Conservation (phyloP, 2,888 invertebrate genomes). For the Physocephala rufipes region DNA sequence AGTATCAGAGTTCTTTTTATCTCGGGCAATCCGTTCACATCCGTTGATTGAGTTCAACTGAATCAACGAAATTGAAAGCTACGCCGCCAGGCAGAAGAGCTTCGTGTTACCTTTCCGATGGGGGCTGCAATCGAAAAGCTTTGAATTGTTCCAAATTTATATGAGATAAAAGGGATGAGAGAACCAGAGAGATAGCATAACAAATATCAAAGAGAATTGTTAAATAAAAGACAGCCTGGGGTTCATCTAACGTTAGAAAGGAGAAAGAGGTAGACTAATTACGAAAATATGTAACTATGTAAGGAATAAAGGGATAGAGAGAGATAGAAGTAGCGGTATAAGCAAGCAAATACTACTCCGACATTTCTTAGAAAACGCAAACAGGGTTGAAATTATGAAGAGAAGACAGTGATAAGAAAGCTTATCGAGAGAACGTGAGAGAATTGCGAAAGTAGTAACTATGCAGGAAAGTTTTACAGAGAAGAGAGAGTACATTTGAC, state of each 20-base stretch:
- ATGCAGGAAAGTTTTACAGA: no score
- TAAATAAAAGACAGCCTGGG: not conserved
- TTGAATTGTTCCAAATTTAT: not conserved
- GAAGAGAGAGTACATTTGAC: no score
- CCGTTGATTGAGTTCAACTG: slow-evolving; percentile 33
- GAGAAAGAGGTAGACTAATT: not conserved
- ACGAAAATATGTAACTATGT: not conserved
- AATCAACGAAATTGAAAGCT: slow-evolving; percentile 26
- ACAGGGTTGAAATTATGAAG: no score
- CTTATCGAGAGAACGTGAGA: no score
- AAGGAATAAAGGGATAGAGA: not conserved
- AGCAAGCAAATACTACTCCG: no score
- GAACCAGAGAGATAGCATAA: not conserved
- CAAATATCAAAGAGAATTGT: not conserved
- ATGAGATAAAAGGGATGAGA: not conserved
- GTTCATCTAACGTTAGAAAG: not conserved
- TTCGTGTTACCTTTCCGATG: not conserved
- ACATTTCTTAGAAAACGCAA: no score
- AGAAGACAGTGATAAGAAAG: no score
- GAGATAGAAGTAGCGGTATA: not conserved
- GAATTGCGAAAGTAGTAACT: no score
- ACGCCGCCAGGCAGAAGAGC: slow-evolving; percentile 9
- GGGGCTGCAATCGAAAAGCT: slow-evolving; percentile 10
- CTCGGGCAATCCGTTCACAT: slow-evolving; percentile 31
- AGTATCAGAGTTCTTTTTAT: not conserved